Evolutionary conservation across 2,113 vertebrate genomes (phyloP), one percentile per base, ranked within the genome.

Genomic region (Dolichotis patagonum): DNA sequence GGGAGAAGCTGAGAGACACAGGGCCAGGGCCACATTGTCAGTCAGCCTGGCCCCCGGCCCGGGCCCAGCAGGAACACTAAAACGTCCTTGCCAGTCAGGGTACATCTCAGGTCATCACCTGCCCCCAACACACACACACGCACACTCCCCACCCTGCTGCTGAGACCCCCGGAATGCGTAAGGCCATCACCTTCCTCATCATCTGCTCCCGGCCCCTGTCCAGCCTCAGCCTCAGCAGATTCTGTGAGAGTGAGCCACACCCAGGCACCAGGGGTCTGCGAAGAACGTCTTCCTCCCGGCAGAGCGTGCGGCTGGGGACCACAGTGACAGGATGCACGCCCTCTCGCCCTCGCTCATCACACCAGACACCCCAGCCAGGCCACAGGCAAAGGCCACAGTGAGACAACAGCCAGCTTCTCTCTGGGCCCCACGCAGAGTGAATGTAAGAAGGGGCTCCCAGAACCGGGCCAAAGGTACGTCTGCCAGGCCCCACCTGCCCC

Each of bases 101-200:
- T 35, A n/a, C 35, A 41, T 26, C 3, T 28, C 7, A 4, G 12
- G 32, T 35, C n/a, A 1, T 22, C 41, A 11, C 9, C 67, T 38
- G 12, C 19, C 1, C 46, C 85, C n/a, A 11, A 0, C 19, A 14
- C 65, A 12, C 58, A 38, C 5, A 8, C 14, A 1, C 28, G 43
- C 7, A 60, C 83, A 54, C 54, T 43, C 22, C 20, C 69, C 41
- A 24, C 38, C 77, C 75, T 30, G 32, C 9, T 2, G 17, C 97
- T 11, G 49, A 78, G 77, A 90, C 77, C 81, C 89, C 63, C 35
- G 32, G 14, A 26, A 26, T 3, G 5, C 24, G 6, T 2, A 2
- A 10, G 12, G 43, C 49, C 86, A 86, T 96, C 82, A 97, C 95
- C 97, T 97, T 97, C 58, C 56, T 90, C 85, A 96, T 90, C 85